Conservation (phyloP, 2,888 invertebrate genomes). For the Crocallis elinguaria region DNA sequence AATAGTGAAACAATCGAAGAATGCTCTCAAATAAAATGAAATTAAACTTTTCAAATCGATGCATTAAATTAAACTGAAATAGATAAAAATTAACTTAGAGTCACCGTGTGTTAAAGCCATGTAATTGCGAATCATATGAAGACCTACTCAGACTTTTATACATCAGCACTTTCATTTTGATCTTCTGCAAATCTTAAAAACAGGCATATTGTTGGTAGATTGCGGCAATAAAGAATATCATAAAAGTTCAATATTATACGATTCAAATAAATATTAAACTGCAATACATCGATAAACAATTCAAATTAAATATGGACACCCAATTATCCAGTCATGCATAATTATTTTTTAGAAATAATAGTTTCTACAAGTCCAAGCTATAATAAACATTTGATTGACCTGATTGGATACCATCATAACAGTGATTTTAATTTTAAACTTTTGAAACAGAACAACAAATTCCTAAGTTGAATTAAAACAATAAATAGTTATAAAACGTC, state of each 20-base stretch:
- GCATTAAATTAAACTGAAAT: conserved; percentile 12
- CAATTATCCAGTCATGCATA: too few relatives aligned
- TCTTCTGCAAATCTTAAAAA: not conserved
- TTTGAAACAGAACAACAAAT: not conserved
- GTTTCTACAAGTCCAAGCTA: too few relatives aligned
- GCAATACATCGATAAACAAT: too few relatives aligned
- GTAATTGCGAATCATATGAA: not conserved
- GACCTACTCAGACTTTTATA: not conserved
- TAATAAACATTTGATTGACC: too few relatives aligned
- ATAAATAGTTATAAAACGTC: not conserved
- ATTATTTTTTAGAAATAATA: too few relatives aligned
- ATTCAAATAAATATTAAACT: not conserved
- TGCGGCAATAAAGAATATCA: not conserved
- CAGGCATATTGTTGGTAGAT: too few relatives aligned
- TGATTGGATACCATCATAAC: not conserved
- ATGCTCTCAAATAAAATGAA: conserved; percentile 7
- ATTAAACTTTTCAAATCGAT: conserved; percentile 15
- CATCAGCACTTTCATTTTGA: not conserved
- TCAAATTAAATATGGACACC: too few relatives aligned
- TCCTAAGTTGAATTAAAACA: not conserved
- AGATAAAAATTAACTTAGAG: conserved; percentile 13
- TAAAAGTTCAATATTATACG: not conserved
- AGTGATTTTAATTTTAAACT: not conserved
- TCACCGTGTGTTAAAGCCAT: not conserved
- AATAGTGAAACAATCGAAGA: conserved; percentile 15